Conservation (phyloP, 1,140 invertebrate species). For the Alviniconcha marisindica region DNA sequence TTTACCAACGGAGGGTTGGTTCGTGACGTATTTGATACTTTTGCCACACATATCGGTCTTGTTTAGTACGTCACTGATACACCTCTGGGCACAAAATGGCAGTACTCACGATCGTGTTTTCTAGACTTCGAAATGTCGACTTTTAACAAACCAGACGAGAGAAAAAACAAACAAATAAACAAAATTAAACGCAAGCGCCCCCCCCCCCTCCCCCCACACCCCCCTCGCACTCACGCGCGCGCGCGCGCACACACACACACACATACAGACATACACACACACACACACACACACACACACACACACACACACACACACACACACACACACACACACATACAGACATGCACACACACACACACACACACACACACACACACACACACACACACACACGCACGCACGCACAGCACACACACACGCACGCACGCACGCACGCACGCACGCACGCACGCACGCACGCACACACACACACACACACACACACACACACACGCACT, state of each 20-base stretch:
- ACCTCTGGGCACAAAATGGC: no score
- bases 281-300: background rate
- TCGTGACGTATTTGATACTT: no score
- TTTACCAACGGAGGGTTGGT: no score
- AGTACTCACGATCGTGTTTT: no score
- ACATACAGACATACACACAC: conserved; percentile 3
- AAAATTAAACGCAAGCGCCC: no score
- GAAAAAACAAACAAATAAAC: no score
- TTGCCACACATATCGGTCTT: no score
- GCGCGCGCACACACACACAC: background rate
- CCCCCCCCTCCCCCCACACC: no score
- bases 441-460: background rate
- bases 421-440: background rate
- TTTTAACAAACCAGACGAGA: no score
- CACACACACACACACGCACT: background rate
- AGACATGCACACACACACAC: conserved; percentile 3
- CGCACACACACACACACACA: background rate
- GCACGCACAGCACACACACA: background rate
- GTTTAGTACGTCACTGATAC: no score
- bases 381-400: background rate
- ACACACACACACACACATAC: background rate
- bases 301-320: conserved; percentile 2
- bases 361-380: conserved; percentile 6
- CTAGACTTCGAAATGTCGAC: no score
- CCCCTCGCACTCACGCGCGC: no score